Evolutionary conservation across 2,888 invertebrate genomes (phyloP).

Genomic region (Andricus curvator): DNA sequence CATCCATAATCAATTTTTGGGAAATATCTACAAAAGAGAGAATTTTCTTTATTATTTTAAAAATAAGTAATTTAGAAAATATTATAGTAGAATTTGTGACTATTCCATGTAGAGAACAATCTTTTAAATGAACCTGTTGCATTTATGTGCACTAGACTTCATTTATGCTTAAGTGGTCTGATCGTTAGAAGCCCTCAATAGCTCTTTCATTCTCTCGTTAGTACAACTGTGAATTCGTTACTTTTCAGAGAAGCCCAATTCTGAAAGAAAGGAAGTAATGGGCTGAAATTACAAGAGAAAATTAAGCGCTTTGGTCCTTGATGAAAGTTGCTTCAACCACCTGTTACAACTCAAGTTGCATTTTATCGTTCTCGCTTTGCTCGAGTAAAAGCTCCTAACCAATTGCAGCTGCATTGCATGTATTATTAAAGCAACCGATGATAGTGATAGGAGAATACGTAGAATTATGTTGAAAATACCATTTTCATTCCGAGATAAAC

Average conservation of each 20-base stretch:
- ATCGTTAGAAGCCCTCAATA: constrained; percentile 17
- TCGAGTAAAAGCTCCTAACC: constrained; percentile 4
- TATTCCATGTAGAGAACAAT: constrained; percentile 4
- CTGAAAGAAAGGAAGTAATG: constrained; percentile 31
- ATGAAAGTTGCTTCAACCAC: constrained; percentile 32
- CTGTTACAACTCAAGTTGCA: constrained; percentile 40
- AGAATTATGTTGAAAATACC: neutral
- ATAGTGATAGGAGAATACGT: no score
- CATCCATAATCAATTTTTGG: neutral
- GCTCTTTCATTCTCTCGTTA: constrained; percentile 23
- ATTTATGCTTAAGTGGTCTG: constrained; percentile 22
- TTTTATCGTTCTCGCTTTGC: constrained; percentile 34
- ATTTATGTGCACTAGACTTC: neutral
- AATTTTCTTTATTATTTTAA: neutral
- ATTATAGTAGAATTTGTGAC: neutral
- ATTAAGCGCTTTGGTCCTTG: constrained; percentile 41
- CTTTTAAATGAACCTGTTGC: constrained; percentile 5
- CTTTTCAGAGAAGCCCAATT: neutral
- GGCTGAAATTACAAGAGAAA: constrained; percentile 28
- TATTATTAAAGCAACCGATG: constrained; percentile 3
- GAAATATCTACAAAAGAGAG: neutral
- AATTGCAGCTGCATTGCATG: neutral
- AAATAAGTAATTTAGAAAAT: neutral
- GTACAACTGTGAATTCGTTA: neutral
- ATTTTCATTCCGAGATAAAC: no score